Conservation (phyloP, 1,140 invertebrate species). For the Drosophila bocqueti region DNA sequence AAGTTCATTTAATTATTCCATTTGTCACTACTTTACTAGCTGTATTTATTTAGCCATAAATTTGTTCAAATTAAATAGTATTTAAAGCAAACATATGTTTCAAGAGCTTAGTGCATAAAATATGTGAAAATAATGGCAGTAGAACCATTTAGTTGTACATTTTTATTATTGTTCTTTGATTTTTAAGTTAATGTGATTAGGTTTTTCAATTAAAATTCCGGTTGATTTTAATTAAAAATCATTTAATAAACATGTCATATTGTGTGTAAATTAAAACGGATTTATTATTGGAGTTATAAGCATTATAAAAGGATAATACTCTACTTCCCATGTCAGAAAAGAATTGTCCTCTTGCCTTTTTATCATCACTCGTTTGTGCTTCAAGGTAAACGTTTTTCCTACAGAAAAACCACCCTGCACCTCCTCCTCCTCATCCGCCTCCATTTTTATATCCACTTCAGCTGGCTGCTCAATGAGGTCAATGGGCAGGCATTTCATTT, state of each 20-base stretch:
- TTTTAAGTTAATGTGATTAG: slow-evolving; percentile 10
- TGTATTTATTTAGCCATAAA: background rate
- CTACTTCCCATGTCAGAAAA: background rate
- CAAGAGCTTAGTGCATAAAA: background rate
- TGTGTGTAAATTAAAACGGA: background rate
- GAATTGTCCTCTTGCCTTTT: background rate
- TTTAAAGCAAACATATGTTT: background rate
- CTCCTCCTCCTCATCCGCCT: background rate
- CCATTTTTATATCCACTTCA: slow-evolving; percentile 20
- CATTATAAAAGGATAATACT: background rate
- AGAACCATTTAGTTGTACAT: background rate
- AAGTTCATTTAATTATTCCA: background rate
- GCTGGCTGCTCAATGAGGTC: slow-evolving; percentile 76
- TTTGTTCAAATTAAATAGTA: background rate
- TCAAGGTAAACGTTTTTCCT: slow-evolving; percentile 21
- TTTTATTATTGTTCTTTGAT: background rate
- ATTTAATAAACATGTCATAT: background rate
- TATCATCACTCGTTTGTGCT: slow-evolving; percentile 19
- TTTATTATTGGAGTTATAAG: background rate
- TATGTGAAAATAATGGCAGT: background rate
- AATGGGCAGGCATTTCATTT: slow-evolving; percentile 76
- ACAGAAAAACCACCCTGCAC: background rate
- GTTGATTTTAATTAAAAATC: background rate
- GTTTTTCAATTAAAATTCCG: background rate
- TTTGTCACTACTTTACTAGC: background rate